These are phyloP conservation scores for Pristionchus arcanus DNA, from an alignment of 2,888 invertebrate species.

Conservation along the genomic window DNA sequence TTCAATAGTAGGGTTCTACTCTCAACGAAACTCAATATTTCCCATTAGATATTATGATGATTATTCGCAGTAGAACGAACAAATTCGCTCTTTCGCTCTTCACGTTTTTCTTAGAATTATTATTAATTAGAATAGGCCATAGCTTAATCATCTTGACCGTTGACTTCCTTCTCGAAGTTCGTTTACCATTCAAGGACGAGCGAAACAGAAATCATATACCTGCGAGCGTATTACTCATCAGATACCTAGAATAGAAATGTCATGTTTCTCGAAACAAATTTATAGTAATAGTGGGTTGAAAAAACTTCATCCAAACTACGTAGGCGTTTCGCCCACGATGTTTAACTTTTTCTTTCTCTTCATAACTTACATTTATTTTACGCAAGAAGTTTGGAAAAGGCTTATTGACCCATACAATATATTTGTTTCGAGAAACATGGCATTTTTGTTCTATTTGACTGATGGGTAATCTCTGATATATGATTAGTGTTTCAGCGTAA, in stretches of 20 bases:
- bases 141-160: not conserved
- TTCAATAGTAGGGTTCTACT: constrained; percentile 1
- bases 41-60: not conserved
- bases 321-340: no score
- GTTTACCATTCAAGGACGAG: not conserved
- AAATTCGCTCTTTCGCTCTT: not conserved
- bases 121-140: not conserved
- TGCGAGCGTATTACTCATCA: not conserved
- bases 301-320: not conserved
- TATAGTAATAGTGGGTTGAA: not conserved
- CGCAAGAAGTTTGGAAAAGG: no score
- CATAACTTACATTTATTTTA: no score
- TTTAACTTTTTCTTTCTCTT: no score
- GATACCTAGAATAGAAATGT: no score
- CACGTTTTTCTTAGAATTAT: no score
- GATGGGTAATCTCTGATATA: no score
- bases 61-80: not conserved
- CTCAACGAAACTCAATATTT: not conserved
- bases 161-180: not conserved
- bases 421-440: no score
- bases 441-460: no score
- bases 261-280: not conserved
- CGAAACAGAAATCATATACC: not conserved
- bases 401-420: no score
- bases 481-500: no score